Evolutionary conservation across 2,888 invertebrate genomes (phyloP), one percentile per base, ranked within the genome.

Genomic region (Drosophila nr. fundita): DNA sequence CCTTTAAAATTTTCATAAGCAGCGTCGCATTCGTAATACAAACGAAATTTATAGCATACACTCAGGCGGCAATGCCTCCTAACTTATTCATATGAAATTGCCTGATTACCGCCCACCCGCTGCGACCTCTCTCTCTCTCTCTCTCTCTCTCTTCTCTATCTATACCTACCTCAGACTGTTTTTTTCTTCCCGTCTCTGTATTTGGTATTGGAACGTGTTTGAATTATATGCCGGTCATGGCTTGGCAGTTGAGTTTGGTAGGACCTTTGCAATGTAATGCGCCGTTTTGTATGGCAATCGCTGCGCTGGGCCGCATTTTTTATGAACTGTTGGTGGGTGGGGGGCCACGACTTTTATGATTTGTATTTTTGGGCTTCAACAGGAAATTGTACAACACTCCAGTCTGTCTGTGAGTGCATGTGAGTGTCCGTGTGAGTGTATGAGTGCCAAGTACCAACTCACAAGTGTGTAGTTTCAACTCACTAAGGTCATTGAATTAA

Each of bases 41-140:
- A 69, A 76, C 75, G 64, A 73, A 83, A 90, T 87, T 88, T 90
- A 90, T 87, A 80, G 77, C 86, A 78, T 78, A 83, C 86, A 83
- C 81, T 77, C 77, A 76, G 83, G 79, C 88, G 78, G 68, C 74
- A 74, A 76, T 68, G 83, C 89, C 89, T 87, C 87, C 71, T 87
- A 69, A 89, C 74, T 86, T 86, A 86, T 89, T 86, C 88, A 86
- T 86, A 84, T 87, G 87, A 76, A 89, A 89, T 82, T 87, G 89
- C 89, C 85, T 87, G 89, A 86, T 89, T 89, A 86, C 89, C 80
- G 67, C 63, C 49, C 67, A 58, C 74, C 73, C 77, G 64, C 59
- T 40, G 45, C 45, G 34, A 15, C 52, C 49, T 45, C 53, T 34
- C 68, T 30, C 67, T 34, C 55, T 29, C 54, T 34, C 60, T 42